Evolutionary conservation across 1,140 invertebrate genomes (phyloP), one percentile per base, ranked within the genome.

Genomic region (Pygmarrhopalites habei): DNA sequence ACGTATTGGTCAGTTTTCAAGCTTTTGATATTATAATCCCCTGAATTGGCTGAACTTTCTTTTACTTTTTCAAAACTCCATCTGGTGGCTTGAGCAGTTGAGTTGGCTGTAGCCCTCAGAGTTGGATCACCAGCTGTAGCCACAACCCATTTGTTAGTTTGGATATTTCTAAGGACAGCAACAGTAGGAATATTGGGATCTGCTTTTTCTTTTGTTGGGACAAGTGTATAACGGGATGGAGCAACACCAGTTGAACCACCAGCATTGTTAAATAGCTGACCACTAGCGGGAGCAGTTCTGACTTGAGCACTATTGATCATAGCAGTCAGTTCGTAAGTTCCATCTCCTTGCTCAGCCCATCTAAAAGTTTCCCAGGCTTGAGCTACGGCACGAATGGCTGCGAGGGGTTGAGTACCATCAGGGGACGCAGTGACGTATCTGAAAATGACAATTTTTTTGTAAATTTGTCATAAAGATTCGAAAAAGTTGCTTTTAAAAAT

Each of bases 301-400:
- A 66, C 65, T 19, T 30, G 14, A 3, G 19, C 19, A 10, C 35
- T 47, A 41, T 66, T 66, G 3, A 66, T 60, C 65, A 66, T 66
- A n/a, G 65, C 65, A 2, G 53, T 62, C 12, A 66, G 41, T 14
- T 28, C 28, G 46, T 62, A 58, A 12, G 4, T 28, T 25, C 56
- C 55, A 44, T 66, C 55, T 2, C 12, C 39, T 32, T 32, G 39
- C 3, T 10, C 26, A 2, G 52, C 47, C 65, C 65, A 66, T 29
- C 65, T 12, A 30, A 66, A 66, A 1, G 43, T 65, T 49, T 66
- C 64, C 35, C 52, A 62, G n/a, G n/a, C n/a, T n/a, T n/a, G n/a
- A 17, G 26, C 2, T 28, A 26, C 12, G 19, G 60, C 43, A 30
- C n/a, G 53, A 41, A 28, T 62, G 43, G 28, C 60, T 12, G 32